These are phyloP conservation scores for Aphrophora alni DNA, from an alignment of 2,888 invertebrate genomes.

Conservation along the genomic window DNA sequence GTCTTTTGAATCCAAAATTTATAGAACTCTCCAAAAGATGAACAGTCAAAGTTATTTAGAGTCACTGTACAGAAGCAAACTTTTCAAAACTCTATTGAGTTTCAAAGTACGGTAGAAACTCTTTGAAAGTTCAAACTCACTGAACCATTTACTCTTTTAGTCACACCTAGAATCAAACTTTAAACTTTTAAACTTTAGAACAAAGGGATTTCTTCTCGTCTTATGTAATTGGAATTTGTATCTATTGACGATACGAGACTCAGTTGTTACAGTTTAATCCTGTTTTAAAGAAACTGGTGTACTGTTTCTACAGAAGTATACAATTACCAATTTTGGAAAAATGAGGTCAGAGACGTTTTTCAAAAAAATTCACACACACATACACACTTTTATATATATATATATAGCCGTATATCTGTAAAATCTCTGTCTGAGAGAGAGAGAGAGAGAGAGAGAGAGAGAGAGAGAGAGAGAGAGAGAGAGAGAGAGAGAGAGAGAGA, in stretches of 20 bases:
- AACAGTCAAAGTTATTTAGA: not conserved
- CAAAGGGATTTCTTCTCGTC: not conserved
- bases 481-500: slow-evolving; percentile 13
- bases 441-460: slow-evolving; percentile 13
- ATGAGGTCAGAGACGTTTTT: no score
- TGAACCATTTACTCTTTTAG: not conserved
- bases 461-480: slow-evolving; percentile 13
- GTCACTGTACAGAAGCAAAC: not conserved
- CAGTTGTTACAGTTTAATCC: no score
- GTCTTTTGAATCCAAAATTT: not conserved
- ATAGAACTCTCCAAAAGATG: not conserved
- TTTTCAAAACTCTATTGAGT: not conserved
- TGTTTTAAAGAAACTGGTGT: no score
- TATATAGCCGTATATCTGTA: no score
- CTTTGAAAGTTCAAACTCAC: not conserved
- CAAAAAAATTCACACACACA: no score
- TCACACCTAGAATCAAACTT: not conserved
- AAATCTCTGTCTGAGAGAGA: not conserved
- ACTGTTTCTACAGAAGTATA: no score
- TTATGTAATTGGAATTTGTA: not conserved
- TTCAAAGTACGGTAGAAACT: not conserved
- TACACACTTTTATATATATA: no score
- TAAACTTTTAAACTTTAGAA: not conserved
- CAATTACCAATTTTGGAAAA: no score
- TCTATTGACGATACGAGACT: no score